Evolutionary conservation across 2,113 vertebrate species (phyloP).

Genomic region (Brachyhypopomus occidentalis): DNA sequence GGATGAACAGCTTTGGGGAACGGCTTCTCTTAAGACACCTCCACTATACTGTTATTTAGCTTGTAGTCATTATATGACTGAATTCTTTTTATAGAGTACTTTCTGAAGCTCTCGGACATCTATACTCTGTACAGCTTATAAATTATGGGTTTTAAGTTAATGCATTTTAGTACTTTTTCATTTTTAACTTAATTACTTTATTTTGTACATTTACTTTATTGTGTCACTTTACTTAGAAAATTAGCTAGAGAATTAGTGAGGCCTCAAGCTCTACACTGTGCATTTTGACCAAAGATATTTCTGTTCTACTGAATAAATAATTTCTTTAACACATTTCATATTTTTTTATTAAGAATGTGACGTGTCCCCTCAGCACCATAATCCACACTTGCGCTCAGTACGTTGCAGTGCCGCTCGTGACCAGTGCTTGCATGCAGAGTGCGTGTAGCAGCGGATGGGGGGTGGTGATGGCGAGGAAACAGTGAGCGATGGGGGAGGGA

Average conservation of each 20-base stretch:
- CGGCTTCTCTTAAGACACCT: constrained; percentile 32
- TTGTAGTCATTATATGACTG: constrained; percentile 71
- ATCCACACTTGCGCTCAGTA: background rate
- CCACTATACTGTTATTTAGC: constrained; percentile 54
- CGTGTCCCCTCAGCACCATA: too few relatives aligned
- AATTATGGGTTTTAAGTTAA: constrained; percentile 51
- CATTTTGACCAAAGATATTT: constrained; percentile 44
- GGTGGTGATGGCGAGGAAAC: background rate
- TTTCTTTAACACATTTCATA: constrained; percentile 10
- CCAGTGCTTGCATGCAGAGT: background rate
- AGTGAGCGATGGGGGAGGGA: background rate
- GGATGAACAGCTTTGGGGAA: constrained; percentile 25
- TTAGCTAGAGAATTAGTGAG: background rate
- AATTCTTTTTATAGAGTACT: constrained; percentile 57
- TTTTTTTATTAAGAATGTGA: background rate
- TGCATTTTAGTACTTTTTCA: constrained; percentile 24
- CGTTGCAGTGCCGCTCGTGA: too few relatives aligned
- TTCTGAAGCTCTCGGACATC: constrained; percentile 56
- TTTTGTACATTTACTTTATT: background rate
- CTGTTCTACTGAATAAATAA: background rate
- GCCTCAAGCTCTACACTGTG: background rate
- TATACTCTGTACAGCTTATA: constrained; percentile 69
- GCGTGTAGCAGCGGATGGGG: background rate
- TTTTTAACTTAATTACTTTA: background rate
- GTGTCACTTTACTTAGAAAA: background rate